Evolutionary conservation across 2,888 invertebrate genomes (phyloP), one percentile per base, ranked within the genome.

Genomic region (Perdita meconis): DNA sequence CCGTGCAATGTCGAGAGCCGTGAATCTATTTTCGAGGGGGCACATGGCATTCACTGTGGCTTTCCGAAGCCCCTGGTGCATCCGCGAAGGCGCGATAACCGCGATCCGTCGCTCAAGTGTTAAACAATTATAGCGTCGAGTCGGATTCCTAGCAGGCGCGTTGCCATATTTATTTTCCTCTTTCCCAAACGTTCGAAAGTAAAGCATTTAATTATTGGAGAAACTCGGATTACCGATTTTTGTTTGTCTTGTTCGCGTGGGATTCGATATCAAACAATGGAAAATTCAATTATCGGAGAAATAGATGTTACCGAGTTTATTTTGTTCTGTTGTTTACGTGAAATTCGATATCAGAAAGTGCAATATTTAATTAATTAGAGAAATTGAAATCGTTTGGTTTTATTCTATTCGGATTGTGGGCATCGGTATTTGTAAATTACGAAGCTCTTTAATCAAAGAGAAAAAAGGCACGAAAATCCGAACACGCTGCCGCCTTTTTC

Each of bases 11-110:
- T 79, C 69, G 77, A 79, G 79, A 26, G 53, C 65, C 44, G 34
- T 47, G 77, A 57, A 77, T 83, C 81, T 83, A 83, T 83, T 83
- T 83, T 72, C 71, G 79, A 71, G 70, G 75, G 44, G 59, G 56
- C 47, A 44, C 66, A 56, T 69, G 76, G 66, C 47, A 65, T 61
- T 56, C 69, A 22, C n/a, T 40, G 56, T 38, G 57, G n/a, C 22
- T 59, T 53, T 51, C 51, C 36, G 5, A 19, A 55, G n/a, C n/a
- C 61, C 56, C 30, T 30, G 1, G 34, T 12, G 59, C 44, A 60
- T 69, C n/a, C 59, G 55, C 47, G 36, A 22, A 51, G 38, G 13
- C 51, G 10, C 50, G 71, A 75, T 75, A 75, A 75, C n/a, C 74
- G 74, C 64, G 40, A 75, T 65, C 70, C 13, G 42, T 40, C 16